phyloP scores from a whole-genome alignment of 2,113 vertebrate species.

The Pycnonotus jocosus region DNA sequence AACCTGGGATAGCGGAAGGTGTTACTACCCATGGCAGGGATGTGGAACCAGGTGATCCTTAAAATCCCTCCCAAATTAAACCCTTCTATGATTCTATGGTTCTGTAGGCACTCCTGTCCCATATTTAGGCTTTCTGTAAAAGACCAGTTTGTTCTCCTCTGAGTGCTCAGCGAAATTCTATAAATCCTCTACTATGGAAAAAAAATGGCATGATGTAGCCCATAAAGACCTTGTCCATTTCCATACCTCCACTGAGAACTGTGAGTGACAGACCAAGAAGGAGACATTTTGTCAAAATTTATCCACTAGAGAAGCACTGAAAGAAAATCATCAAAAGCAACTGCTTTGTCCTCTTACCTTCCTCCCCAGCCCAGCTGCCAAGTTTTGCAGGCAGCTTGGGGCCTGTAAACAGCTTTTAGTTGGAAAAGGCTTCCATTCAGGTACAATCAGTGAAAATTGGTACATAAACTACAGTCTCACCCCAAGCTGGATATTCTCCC shows the following conservation, averaged over 20 bases:
- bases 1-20: rapidly evolving
- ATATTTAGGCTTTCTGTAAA: background rate
- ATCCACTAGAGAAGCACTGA: background rate
- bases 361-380: background rate
- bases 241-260: background rate
- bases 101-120: background rate
- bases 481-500: background rate
- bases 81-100: background rate
- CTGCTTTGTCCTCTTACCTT: background rate
- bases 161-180: background rate
- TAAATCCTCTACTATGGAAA: background rate
- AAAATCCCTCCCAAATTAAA: background rate
- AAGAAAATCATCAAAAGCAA: background rate
- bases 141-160: background rate
- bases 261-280: rapidly evolving
- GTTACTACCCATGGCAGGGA: background rate
- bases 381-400: background rate
- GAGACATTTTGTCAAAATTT: background rate
- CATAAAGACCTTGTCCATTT: background rate
- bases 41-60: background rate
- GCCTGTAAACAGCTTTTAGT: background rate
- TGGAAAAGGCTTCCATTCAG: background rate
- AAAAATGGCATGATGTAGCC: rapidly evolving
- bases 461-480: background rate
- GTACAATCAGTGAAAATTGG: background rate